Conservation (phyloP, 2,113 vertebrate genomes). For the Bungarus multicinctus region DNA sequence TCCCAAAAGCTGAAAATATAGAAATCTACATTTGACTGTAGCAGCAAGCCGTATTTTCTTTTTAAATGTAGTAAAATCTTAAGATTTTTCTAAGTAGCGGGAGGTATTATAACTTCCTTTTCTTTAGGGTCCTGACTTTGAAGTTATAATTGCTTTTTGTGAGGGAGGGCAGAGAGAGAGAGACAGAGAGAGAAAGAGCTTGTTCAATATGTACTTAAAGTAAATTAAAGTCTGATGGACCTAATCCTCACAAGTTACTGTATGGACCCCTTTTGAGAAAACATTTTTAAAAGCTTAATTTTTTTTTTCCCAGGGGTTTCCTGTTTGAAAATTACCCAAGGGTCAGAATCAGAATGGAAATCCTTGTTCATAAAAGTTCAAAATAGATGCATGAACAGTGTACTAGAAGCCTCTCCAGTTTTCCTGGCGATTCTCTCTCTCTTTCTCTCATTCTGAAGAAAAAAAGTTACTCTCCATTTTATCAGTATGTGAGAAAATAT, state of each 20-base stretch:
- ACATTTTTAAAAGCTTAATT: background rate
- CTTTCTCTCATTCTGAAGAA: background rate
- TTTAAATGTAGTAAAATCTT: slow-evolving; percentile 57
- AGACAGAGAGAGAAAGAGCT: slow-evolving; percentile 32
- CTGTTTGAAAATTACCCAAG: background rate
- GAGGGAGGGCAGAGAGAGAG: background rate
- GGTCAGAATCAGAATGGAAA: background rate
- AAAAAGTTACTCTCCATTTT: background rate
- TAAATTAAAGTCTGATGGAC: slow-evolving; percentile 40
- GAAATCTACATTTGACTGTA: slow-evolving; percentile 47
- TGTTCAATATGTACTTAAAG: slow-evolving; percentile 43
- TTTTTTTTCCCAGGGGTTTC: background rate
- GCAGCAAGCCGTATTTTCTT: slow-evolving; percentile 54
- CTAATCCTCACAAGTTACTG: slow-evolving; percentile 34
- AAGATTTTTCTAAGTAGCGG: slow-evolving; percentile 55
- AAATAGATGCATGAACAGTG: background rate
- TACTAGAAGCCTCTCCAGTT: background rate
- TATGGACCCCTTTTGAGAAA: background rate
- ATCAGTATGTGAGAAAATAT: background rate
- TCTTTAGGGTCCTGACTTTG: slow-evolving; percentile 63
- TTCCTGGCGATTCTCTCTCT: background rate
- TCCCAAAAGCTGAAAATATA: slow-evolving; percentile 60
- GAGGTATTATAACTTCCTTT: slow-evolving; percentile 62
- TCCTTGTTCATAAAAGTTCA: background rate
- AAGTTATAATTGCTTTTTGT: slow-evolving; percentile 59